phyloP scores from a whole-genome alignment of 2,888 invertebrate species.

The Cerastis leucographa region DNA sequence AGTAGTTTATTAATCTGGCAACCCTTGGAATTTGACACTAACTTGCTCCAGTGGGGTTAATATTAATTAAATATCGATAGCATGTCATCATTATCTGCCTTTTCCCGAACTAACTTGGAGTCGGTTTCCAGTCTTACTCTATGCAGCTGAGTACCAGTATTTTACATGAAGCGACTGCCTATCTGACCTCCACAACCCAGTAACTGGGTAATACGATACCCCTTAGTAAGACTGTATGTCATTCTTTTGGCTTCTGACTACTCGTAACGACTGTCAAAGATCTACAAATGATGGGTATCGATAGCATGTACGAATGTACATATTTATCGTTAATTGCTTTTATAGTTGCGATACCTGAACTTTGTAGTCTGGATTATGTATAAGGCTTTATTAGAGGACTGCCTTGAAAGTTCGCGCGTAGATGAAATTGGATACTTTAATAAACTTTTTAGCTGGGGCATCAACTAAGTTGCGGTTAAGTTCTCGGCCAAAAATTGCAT shows the following conservation, averaged over 20 bases:
- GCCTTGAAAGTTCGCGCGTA: background rate
- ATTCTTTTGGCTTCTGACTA: no score
- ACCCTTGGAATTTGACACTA: background rate
- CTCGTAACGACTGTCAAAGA: no score
- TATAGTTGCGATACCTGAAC: background rate
- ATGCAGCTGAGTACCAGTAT: no score
- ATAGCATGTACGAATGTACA: background rate
- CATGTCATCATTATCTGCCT: no score
- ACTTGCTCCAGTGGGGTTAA: background rate
- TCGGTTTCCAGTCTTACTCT: no score
- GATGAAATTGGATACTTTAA: background rate
- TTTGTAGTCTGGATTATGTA: background rate
- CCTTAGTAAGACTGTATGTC: no score
- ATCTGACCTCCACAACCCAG: no score
- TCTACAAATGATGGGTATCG: no score
- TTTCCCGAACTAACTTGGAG: no score
- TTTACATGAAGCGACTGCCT: no score
- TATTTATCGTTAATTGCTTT: background rate
- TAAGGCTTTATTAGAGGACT: background rate
- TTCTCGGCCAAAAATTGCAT: background rate
- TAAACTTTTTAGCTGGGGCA: background rate
- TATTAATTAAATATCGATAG: conserved; percentile 3
- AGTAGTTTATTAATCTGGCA: no score
- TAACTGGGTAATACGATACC: no score
- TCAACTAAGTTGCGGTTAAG: background rate